Percentiles rank a stretch among this genome's conserved stretches.
Evolutionary conservation across 2,797 vertebrate genomes (phyloP).

Genomic region (Vireo griseus): DNA sequence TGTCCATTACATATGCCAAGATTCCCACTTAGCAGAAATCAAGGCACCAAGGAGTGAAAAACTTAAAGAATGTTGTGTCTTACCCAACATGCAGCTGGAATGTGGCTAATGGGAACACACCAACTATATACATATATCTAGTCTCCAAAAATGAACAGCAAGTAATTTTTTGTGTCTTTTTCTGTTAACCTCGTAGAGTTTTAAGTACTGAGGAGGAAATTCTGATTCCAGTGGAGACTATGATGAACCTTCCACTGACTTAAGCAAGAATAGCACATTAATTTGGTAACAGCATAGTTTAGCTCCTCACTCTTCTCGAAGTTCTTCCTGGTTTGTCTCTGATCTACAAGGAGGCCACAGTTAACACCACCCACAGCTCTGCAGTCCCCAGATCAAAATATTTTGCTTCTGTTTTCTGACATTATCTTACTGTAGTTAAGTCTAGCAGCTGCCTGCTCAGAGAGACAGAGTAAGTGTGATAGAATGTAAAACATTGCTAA

Average conservation of each 20-base stretch:
- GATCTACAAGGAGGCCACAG: slow-evolving; percentile 37
- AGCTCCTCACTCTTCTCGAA: slow-evolving; percentile 13
- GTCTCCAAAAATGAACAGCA: background rate
- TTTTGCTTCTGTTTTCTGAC: slow-evolving; percentile 65
- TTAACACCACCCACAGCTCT: slow-evolving; percentile 57
- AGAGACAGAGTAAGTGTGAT: slow-evolving; percentile 44
- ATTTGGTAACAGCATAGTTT: background rate
- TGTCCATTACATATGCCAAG: background rate
- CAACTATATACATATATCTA: background rate
- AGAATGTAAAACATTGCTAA: slow-evolving; percentile 43
- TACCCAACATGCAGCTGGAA: background rate
- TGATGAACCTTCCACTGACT: background rate
- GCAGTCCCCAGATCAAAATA: slow-evolving; percentile 63
- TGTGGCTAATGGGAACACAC: background rate
- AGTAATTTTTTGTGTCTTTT: background rate
- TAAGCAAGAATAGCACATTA: background rate
- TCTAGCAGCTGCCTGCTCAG: slow-evolving; percentile 58
- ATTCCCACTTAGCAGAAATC: background rate
- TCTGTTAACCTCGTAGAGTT: background rate
- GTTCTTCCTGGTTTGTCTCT: slow-evolving; percentile 32
- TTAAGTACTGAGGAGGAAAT: background rate
- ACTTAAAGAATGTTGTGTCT: background rate
- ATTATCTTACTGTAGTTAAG: slow-evolving; percentile 50
- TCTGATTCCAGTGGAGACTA: background rate
- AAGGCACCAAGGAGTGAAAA: background rate